Percentiles rank a stretch among this genome's conserved stretches.
These are phyloP conservation scores for Orthosia cruda DNA, from an alignment of 2,888 invertebrate genomes.

Conservation along the genomic window DNA sequence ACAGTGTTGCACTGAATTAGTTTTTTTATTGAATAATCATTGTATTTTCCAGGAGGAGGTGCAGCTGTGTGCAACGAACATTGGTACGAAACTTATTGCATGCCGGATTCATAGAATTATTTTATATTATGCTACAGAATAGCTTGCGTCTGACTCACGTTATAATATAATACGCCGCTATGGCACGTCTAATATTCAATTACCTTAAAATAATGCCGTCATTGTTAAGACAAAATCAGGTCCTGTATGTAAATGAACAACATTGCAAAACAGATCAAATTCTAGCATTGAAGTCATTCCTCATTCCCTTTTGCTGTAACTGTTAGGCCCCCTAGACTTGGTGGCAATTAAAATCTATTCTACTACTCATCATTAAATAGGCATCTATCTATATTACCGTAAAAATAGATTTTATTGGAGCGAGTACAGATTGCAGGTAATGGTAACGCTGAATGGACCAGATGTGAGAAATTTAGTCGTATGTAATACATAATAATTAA, in stretches of 20 bases:
- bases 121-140: slow-evolving; percentile 85
- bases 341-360: slow-evolving; percentile 55
- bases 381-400: slow-evolving; percentile 45
- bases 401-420: slow-evolving; percentile 61
- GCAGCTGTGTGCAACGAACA: slow-evolving; percentile 90
- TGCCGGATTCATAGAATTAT: slow-evolving; percentile 86
- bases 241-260: slow-evolving; percentile 51
- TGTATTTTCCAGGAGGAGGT: slow-evolving; percentile 73
- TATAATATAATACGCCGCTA: slow-evolving; percentile 76
- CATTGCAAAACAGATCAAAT: slow-evolving; percentile 47
- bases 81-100: slow-evolving; percentile 87
- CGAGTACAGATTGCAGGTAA: slow-evolving; percentile 58
- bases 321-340: slow-evolving; percentile 34
- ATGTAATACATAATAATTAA: slow-evolving; percentile 69
- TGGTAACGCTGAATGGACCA: slow-evolving; percentile 70
- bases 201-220: slow-evolving; percentile 61
- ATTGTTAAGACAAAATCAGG: slow-evolving; percentile 30
- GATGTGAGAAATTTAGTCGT: slow-evolving; percentile 66
- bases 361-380: slow-evolving; percentile 58
- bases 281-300: slow-evolving; percentile 43
- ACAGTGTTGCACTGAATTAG: too few species aligned
- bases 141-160: slow-evolving; percentile 82
- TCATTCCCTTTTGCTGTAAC: slow-evolving; percentile 41
- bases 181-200: slow-evolving; percentile 69
- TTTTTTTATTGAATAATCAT: background rate